Base-by-base conservation (phyloP, 1,140 invertebrate species). In the Camponotus pennsylvanicus region DNA sequence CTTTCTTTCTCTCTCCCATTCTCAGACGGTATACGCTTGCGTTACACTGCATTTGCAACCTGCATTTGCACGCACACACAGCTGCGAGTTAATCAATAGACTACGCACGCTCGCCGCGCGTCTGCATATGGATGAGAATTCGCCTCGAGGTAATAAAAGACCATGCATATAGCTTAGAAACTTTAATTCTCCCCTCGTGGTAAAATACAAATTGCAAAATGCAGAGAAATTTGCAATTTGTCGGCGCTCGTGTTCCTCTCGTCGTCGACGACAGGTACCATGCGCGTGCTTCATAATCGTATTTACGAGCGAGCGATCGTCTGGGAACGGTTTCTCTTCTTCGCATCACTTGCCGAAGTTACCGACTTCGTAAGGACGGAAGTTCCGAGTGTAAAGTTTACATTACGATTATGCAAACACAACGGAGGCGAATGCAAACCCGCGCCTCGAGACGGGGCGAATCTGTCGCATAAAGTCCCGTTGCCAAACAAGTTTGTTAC, bases 331-430 rank as follows among this genome's bases (percentile, higher is more conserved):
- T 42, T 27, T 7, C 37, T 71, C 37, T 3, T 7, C 45, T 18
- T 73, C 40, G 40, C 27, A 37, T 75, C 69, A 21, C 40, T 61
- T 57, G 42, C 55, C 32, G 11, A 63, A 83, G 69, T 49, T 83
- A 2, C 40, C 13, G 69, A 15, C 55, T 45, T 83, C 27, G 37
- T 63, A 61, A 75, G 40, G 55, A 45, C 69, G 55, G 32, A 83
- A 75, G 69, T 83, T 75, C 3, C n/a, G 27, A 75, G 37, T 75
- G 57, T 75, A 75, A 83, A 83, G 40, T 83, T 83, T 83, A 82
- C 55, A 61, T 82, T 82, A 34, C 27, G 57, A 83, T 83, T 83
- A 83, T 75, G 79, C 79, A 75, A 83, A 83, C 57, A 63, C 57
- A 63, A 75, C 79, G 49, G 49, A 15, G 55, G 21, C 9, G 52